Evolutionary conservation across 1,140 invertebrate genomes (phyloP).

Genomic region (Bombus breviceps): DNA sequence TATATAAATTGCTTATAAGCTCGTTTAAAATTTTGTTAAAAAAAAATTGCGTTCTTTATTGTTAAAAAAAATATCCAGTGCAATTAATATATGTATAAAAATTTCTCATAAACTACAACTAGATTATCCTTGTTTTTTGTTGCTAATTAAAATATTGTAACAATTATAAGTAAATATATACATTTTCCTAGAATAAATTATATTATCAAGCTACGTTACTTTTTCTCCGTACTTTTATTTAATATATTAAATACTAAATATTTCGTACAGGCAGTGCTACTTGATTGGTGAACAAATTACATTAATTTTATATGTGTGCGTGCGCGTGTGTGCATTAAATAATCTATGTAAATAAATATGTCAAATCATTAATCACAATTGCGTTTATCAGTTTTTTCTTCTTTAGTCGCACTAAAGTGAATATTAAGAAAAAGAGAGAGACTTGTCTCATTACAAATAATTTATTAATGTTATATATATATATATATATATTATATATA

Average conservation of each 20-base stretch:
- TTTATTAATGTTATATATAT: constrained; percentile 65
- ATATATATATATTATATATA: too few relatives aligned
- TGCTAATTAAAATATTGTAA: background rate
- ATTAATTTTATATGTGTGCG: constrained; percentile 40
- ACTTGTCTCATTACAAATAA: constrained; percentile 68
- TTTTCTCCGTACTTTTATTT: constrained; percentile 15
- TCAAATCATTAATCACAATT: constrained; percentile 43
- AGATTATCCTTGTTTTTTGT: background rate
- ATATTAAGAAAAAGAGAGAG: background rate
- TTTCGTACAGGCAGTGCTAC: constrained; percentile 24
- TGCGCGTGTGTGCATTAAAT: constrained; percentile 10
- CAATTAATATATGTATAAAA: constrained; percentile 21
- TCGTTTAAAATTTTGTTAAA: constrained; percentile 1
- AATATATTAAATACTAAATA: constrained; percentile 14
- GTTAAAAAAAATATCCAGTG: constrained; percentile 18
- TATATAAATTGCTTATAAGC: background rate
- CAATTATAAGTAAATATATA: constrained; percentile 17
- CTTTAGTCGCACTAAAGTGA: too few relatives aligned
- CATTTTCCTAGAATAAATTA: constrained; percentile 5
- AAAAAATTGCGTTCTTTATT: background rate
- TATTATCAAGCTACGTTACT: background rate
- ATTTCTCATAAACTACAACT: background rate
- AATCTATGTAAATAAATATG: constrained; percentile 68
- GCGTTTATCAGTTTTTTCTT: constrained; percentile 10
- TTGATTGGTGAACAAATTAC: constrained; percentile 38